Evolutionary conservation across 2,888 invertebrate species (phyloP), one percentile per base, ranked within the genome.

Genomic region (Adelognathus sp.): DNA sequence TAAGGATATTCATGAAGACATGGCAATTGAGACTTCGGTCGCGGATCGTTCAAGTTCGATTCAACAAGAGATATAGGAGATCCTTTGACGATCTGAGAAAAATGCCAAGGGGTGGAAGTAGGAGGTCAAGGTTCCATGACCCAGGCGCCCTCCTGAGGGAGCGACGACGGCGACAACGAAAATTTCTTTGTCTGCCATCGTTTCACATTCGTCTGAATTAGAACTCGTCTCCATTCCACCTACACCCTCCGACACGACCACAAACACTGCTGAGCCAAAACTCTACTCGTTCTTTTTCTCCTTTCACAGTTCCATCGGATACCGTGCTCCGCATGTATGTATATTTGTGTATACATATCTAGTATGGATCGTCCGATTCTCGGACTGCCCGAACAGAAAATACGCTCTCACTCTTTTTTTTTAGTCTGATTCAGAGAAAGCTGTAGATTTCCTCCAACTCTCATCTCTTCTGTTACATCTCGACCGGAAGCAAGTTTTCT

Each of bases 111-210:
- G 52, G 50, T 18, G 27, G 70, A 70, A 52, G 63, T 80, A 74
- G 70, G 76, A 75, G 86, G 85, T 86, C 85, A 86, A 86, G 86
- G 84, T 85, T 86, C 71, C 83, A 63, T 80, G 82, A 82, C 76
- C 80, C 77, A 63, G 74, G 64, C 64, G 61, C 61, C 61, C 67
- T 54, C 50, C 69, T 63, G 72, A 79, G 78, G 78, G 79, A 82
- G 83, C 76, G 18, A 39, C n/a, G 9, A 33, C 16, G 11, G 21
- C 11, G 21, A 46, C 46, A 3, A 11, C 18, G 31, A 54, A 61
- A 9, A 36, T 41, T 41, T 61, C 9, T 31, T 31, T 9, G 46
- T 39, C 29, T 29, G 54, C 46, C 46, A 50, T 50, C 11, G 46
- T 50, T 24, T 24, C 21, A 21, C 46, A 46, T 82, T 81, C 60